Conservation (phyloP, 2,113 vertebrate genomes). For the Macrotus californicus region DNA sequence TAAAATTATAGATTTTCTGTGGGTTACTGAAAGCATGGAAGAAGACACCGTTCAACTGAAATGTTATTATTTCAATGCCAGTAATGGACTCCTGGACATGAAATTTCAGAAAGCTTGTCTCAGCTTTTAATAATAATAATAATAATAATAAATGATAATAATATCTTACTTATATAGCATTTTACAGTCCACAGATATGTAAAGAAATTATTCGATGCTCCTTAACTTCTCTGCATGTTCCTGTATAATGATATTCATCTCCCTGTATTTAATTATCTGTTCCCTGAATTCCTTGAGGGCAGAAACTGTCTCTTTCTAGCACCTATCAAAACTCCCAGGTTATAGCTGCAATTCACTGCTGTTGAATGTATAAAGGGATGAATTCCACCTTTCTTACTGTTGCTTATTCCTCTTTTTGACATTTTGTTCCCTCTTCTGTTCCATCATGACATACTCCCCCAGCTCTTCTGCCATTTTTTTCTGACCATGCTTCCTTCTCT, state of each 20-base stretch:
- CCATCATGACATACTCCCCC: fast-evolving
- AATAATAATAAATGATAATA: not conserved
- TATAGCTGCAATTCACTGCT: not conserved
- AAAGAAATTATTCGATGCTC: not conserved
- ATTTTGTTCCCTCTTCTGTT: not conserved
- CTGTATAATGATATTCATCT: not conserved
- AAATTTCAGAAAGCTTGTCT: not conserved
- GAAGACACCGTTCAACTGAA: not conserved
- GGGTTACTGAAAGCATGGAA: not conserved
- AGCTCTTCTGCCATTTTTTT: not conserved
- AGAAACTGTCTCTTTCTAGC: not conserved
- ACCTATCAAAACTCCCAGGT: not conserved
- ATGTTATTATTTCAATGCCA: not conserved
- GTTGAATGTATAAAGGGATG: not conserved
- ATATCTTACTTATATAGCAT: not conserved
- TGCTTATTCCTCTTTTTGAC: not conserved
- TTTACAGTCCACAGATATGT: not conserved
- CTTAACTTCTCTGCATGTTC: not conserved
- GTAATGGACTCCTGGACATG: not conserved
- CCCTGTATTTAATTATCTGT: not conserved
- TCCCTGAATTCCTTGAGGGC: not conserved
- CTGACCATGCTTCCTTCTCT: not conserved
- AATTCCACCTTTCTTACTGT: not conserved
- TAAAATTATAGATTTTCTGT: not conserved
- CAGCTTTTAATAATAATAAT: not conserved